Conservation (phyloP, 2,888 invertebrate genomes). For the Pyrgus malvae region DNA sequence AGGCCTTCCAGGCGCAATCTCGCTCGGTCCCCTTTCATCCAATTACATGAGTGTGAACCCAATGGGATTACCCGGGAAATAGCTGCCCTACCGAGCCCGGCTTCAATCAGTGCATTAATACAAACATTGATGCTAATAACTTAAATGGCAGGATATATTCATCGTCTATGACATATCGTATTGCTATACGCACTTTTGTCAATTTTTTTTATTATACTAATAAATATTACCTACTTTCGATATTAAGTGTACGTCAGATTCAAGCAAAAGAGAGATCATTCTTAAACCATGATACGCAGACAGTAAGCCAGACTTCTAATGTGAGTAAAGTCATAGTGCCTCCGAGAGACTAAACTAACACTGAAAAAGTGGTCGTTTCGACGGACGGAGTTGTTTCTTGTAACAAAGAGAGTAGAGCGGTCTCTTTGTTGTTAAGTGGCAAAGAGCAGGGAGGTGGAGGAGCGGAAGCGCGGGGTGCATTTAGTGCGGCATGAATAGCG, state of each 20-base stretch:
- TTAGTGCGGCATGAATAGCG: slow-evolving; percentile 74
- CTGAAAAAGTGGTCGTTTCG: slow-evolving; percentile 65
- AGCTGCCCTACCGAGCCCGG: slow-evolving; percentile 42
- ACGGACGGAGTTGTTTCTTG: slow-evolving; percentile 70
- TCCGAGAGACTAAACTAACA: slow-evolving; percentile 56
- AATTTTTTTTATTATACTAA: neutral
- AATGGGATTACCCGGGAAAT: slow-evolving; percentile 55
- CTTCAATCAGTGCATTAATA: slow-evolving; percentile 27
- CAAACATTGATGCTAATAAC: neutral
- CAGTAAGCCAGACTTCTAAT: neutral
- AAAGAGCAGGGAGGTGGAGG: no score
- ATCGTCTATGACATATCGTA: no score
- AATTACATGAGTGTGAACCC: slow-evolving; percentile 76
- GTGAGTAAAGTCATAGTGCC: slow-evolving; percentile 31
- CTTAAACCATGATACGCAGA: neutral
- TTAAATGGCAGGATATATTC: slow-evolving; percentile 6
- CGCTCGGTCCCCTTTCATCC: slow-evolving; percentile 70
- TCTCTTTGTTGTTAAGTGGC: slow-evolving; percentile 80
- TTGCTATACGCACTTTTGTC: no score
- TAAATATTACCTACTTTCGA: neutral
- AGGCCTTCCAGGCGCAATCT: slow-evolving; percentile 64
- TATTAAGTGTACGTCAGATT: neutral
- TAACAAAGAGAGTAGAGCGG: slow-evolving; percentile 78
- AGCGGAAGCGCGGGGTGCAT: slow-evolving; percentile 58
- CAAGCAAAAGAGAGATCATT: neutral